phyloP scores from a whole-genome alignment of 2,113 vertebrate genomes.

The Cavia porcellus region DNA sequence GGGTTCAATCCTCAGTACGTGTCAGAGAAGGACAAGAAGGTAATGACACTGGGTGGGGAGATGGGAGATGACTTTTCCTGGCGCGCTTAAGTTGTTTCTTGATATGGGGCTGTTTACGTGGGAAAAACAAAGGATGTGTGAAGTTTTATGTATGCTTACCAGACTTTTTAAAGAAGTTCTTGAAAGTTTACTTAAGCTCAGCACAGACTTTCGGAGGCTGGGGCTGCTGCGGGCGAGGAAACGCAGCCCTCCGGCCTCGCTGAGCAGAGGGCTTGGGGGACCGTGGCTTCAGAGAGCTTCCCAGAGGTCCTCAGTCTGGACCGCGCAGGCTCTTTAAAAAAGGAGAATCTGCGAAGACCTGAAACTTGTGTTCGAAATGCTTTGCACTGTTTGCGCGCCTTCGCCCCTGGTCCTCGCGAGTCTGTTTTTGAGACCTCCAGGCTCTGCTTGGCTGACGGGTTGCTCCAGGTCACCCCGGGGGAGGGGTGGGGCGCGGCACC shows the following conservation, averaged over 20 bases:
- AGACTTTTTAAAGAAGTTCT: not conserved
- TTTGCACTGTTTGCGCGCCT: not conserved
- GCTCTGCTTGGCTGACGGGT: not conserved
- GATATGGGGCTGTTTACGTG: accelerated
- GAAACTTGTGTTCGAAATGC: not conserved
- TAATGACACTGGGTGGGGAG: not conserved
- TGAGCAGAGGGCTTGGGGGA: not conserved
- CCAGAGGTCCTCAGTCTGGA: not conserved
- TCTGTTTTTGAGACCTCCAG: not conserved
- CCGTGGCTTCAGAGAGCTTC: not conserved
- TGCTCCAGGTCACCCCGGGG: not conserved
- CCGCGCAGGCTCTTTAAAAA: not conserved
- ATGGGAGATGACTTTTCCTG: not conserved
- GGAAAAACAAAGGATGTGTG: not conserved
- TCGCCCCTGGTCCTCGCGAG: no score
- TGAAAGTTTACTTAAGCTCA: not conserved
- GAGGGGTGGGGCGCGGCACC: not conserved
- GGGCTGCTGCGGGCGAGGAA: not conserved
- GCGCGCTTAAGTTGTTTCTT: not conserved
- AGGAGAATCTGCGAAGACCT: not conserved
- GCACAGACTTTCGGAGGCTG: not conserved
- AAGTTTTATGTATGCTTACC: not conserved
- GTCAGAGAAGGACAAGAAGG: not conserved
- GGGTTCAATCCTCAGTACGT: not conserved
- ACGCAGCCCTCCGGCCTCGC: not conserved